Conservation (phyloP, 2,113 vertebrate genomes). For the Aphelocoma coerulescens region DNA sequence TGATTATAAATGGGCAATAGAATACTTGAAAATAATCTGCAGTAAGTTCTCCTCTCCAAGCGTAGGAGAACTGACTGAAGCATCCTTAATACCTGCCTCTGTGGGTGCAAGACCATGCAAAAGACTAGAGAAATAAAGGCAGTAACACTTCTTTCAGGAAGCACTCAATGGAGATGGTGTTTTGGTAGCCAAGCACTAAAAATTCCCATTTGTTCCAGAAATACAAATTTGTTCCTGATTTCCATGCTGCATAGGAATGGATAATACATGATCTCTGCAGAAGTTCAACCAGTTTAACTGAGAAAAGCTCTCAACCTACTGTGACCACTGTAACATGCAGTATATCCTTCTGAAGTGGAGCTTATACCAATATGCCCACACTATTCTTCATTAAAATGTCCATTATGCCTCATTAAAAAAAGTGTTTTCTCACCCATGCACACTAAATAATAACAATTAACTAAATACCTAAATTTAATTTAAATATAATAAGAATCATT, state of each 20-base stretch:
- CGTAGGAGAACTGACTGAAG: not conserved
- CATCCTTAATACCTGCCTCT: not conserved
- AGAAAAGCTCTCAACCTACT: not conserved
- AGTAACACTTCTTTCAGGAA: not conserved
- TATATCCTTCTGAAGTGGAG: not conserved
- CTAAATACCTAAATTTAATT: not conserved
- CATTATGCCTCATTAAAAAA: not conserved
- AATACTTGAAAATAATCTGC: not conserved
- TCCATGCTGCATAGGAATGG: not conserved
- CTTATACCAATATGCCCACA: not conserved
- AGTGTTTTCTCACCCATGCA: not conserved
- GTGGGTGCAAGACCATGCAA: not conserved
- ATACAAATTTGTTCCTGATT: not conserved
- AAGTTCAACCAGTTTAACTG: not conserved
- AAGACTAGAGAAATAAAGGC: not conserved
- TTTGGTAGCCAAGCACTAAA: not conserved
- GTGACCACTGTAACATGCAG: rapidly evolving
- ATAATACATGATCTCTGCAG: not conserved
- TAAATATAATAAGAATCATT: not conserved
- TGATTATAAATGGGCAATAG: not conserved
- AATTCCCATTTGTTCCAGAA: not conserved
- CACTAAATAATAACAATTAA: not conserved
- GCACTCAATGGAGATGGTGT: not conserved
- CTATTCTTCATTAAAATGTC: not conserved
- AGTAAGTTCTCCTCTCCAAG: not conserved